Conservation (phyloP, 2,888 invertebrate species). For the Meganola albula region DNA sequence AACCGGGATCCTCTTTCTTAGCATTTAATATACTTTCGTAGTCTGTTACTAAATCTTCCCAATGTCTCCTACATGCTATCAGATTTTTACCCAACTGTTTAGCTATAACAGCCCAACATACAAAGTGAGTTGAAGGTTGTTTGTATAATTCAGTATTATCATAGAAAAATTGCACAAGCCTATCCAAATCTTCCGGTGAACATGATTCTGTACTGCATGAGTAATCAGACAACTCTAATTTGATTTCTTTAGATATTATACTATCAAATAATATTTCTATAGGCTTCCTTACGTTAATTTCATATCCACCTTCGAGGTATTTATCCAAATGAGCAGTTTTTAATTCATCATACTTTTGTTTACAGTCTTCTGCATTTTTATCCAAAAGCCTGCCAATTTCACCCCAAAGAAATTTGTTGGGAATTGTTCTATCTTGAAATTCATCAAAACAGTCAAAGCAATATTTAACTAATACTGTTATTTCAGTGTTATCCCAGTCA, state of each 20-base stretch:
- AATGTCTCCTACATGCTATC: conserved; percentile 43
- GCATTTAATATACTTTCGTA: conserved; percentile 56
- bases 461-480: conserved; percentile 58
- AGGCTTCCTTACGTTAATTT: conserved; percentile 42
- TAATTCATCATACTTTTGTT: conserved; percentile 44
- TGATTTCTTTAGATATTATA: conserved; percentile 51
- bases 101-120: conserved; percentile 51
- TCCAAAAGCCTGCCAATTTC: conserved; percentile 61
- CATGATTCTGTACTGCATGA: conserved; percentile 45
- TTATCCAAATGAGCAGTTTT: conserved; percentile 44
- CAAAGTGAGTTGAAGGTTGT: conserved; percentile 54
- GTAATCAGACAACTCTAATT: conserved; percentile 17
- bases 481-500: conserved; percentile 54
- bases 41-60: conserved; percentile 48
- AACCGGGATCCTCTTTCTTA: conserved; percentile 61
- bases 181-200: no score
- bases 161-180: conserved; percentile 53
- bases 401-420: conserved; percentile 61
- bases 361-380: conserved; percentile 50
- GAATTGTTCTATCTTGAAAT: conserved; percentile 59
- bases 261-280: conserved; percentile 55
- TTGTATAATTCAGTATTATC: conserved; percentile 59
- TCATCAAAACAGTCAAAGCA: conserved; percentile 62
- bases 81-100: conserved; percentile 40
- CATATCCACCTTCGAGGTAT: conserved; percentile 43